Percentiles rank a stretch among this genome's conserved stretches.
These are phyloP conservation scores for Tetrax tetrax DNA, from an alignment of 2,113 vertebrate genomes.

Conservation along the genomic window DNA sequence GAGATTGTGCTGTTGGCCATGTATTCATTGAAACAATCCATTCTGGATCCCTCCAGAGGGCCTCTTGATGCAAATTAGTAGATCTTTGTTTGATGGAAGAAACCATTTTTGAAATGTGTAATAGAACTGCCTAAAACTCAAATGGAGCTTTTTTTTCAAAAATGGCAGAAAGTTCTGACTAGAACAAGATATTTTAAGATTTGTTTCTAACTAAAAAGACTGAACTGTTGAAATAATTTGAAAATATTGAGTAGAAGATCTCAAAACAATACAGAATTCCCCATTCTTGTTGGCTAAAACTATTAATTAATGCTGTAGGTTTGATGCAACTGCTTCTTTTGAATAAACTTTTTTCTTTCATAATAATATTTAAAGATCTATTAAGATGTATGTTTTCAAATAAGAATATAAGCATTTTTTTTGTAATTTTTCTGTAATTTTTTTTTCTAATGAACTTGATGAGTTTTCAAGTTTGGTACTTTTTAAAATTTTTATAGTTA, in stretches of 20 bases:
- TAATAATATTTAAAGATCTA: background rate
- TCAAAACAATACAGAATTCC: background rate
- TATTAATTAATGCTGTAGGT: background rate
- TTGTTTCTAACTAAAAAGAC: background rate
- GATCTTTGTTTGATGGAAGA: background rate
- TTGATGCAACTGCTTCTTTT: background rate
- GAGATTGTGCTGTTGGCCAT: too few species aligned
- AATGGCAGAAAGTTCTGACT: background rate
- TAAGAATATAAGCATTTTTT: background rate
- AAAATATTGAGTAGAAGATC: background rate
- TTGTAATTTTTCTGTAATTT: background rate
- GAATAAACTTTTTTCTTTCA: background rate
- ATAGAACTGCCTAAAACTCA: background rate
- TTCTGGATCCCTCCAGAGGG: background rate
- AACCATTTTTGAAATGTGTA: background rate
- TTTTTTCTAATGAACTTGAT: background rate
- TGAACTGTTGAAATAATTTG: background rate
- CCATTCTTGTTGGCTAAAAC: background rate
- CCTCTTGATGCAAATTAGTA: background rate
- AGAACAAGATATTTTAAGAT: background rate
- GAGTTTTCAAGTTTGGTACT: background rate
- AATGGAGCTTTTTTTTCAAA: background rate
- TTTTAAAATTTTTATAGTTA: background rate
- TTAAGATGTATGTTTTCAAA: background rate
- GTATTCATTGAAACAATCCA: background rate